Evolutionary conservation across 2,113 vertebrate genomes (phyloP).

Genomic region (Numida meleagris): DNA sequence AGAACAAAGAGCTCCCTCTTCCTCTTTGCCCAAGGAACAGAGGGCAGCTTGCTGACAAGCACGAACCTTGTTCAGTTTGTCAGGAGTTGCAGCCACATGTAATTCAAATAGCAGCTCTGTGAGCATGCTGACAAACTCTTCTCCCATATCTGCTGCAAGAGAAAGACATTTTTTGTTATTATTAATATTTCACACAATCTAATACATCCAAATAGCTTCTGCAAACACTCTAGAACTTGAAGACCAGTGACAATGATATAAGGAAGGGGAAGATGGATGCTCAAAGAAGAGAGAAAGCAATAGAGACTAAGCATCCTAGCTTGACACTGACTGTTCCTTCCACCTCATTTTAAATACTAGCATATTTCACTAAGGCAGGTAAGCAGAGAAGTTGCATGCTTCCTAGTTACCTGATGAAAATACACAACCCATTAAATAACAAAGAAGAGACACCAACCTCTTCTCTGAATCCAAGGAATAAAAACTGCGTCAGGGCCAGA

Average conservation of each 20-base stretch:
- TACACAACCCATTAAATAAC: neutral
- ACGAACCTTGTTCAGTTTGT: conserved; percentile 96
- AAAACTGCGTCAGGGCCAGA: neutral
- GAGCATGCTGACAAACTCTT: conserved; percentile 91
- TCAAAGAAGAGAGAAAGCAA: neutral
- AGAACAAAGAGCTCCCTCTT: neutral
- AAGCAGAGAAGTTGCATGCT: neutral
- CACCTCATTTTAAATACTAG: neutral
- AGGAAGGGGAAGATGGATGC: neutral
- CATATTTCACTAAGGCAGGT: neutral
- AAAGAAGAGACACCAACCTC: neutral
- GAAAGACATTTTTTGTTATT: conserved; percentile 23
- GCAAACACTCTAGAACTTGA: neutral
- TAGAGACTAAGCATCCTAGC: neutral
- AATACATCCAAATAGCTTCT: neutral
- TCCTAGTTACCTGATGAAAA: neutral
- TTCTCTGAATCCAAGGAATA: neutral
- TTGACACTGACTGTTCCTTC: neutral
- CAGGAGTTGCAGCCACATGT: conserved; percentile 95
- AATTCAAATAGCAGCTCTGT: conserved; percentile 97
- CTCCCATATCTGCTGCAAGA: conserved; percentile 80
- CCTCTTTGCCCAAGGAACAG: neutral
- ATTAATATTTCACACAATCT: neutral
- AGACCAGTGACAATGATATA: neutral
- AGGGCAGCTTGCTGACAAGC: neutral